Evolutionary conservation across 2,113 vertebrate genomes (phyloP).

Genomic region (Rhea pennata): DNA sequence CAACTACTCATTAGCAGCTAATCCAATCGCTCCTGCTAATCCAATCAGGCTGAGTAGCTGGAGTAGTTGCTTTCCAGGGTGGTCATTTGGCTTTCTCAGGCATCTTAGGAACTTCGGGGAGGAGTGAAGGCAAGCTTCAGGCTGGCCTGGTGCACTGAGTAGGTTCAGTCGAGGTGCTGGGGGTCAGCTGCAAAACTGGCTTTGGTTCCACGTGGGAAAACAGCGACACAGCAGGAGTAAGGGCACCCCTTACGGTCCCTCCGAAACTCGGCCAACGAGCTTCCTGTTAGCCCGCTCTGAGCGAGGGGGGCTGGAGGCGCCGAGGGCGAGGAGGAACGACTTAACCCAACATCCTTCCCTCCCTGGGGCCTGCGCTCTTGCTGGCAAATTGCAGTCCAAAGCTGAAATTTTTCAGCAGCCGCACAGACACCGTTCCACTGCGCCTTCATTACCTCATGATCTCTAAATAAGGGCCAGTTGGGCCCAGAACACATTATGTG

Average conservation of each 20-base stretch:
- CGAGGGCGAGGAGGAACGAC: not conserved
- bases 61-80: not conserved
- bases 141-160: fast-evolving
- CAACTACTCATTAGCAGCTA: constrained; percentile 50
- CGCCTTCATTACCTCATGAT: constrained; percentile 51
- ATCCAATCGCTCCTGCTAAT: constrained; percentile 33
- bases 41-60: not conserved
- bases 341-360: not conserved
- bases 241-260: not conserved
- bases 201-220: fast-evolving
- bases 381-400: not conserved
- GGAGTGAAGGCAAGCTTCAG: not conserved
- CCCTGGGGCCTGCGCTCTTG: not conserved
- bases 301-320: not conserved
- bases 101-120: not conserved
- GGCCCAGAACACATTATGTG: constrained; percentile 46
- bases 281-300: not conserved
- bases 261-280: not conserved
- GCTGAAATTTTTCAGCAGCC: constrained; percentile 19
- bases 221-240: fast-evolving
- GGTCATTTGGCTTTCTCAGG: not conserved
- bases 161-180: fast-evolving
- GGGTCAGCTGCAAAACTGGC: not conserved
- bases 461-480: constrained; percentile 56
- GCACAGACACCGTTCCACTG: not conserved